These are phyloP conservation scores for Mormyrops attenuatus DNA, from an alignment of 2,797 vertebrate genomes.

Conservation along the genomic window DNA sequence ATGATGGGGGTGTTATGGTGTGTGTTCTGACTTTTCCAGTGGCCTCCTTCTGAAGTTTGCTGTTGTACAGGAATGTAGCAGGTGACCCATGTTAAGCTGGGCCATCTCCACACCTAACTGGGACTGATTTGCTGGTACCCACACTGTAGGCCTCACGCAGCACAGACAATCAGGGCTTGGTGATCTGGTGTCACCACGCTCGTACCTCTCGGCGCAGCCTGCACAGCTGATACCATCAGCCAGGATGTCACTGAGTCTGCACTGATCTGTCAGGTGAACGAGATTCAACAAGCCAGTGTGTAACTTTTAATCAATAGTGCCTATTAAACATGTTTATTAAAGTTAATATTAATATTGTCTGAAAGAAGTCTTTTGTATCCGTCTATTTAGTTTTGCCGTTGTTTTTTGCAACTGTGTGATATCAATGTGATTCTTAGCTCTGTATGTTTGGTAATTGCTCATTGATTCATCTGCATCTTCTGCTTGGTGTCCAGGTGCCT, in stretches of 20 bases:
- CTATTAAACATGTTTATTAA: slow-evolving; percentile 14
- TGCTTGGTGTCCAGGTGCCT: not conserved
- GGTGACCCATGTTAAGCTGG: not conserved
- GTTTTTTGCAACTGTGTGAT: not conserved
- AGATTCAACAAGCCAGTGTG: not conserved
- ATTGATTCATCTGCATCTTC: not conserved
- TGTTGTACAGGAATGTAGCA: not conserved
- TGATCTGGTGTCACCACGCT: not conserved
- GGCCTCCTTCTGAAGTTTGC: not conserved
- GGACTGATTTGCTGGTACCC: not conserved
- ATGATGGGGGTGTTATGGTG: not conserved
- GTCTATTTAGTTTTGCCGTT: not conserved
- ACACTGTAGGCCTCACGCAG: not conserved
- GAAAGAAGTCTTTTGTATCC: not conserved
- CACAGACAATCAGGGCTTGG: not conserved
- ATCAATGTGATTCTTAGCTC: not conserved
- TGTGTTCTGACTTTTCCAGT: not conserved
- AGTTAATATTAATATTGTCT: slow-evolving; percentile 3
- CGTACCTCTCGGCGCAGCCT: not conserved
- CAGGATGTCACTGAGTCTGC: not conserved
- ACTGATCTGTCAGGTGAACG: not conserved
- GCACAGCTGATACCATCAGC: not conserved
- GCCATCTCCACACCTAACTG: not conserved
- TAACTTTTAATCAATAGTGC: slow-evolving; percentile 10
- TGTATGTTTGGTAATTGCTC: not conserved